Percentiles rank a stretch among this genome's conserved stretches.
Conservation (phyloP, 2,113 vertebrate genomes). For the Panurus biarmicus region DNA sequence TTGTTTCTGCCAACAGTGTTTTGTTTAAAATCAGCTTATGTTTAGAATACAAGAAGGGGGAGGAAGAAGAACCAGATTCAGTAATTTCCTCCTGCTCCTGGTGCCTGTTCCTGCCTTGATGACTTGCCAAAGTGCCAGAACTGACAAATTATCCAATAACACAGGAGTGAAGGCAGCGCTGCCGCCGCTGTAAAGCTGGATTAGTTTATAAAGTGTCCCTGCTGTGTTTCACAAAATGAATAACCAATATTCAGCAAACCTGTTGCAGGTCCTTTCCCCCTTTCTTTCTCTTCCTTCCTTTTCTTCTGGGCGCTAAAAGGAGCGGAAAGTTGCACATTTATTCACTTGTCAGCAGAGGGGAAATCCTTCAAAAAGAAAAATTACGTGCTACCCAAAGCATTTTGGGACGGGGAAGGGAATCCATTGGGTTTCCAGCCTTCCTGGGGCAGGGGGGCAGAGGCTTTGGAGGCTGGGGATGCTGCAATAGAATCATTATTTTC, state of each 20-base stretch:
- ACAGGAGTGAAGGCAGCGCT: neutral
- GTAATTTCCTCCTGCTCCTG: neutral
- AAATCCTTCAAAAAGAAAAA: conserved; percentile 65
- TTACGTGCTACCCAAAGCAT: neutral
- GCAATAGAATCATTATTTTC: accelerated
- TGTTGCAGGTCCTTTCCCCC: conserved; percentile 7
- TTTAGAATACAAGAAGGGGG: neutral
- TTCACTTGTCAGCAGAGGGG: conserved; percentile 52
- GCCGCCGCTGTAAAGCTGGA: neutral
- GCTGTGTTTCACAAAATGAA: conserved; percentile 30
- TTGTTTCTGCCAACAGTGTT: neutral
- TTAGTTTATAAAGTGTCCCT: conserved; percentile 52
- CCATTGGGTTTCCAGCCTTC: neutral
- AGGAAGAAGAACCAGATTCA: neutral
- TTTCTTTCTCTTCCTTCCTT: neutral
- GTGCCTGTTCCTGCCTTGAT: conserved; percentile 42
- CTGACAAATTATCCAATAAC: conserved; percentile 71
- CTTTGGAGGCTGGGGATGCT: neutral
- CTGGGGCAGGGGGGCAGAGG: neutral
- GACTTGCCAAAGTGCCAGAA: conserved; percentile 54
- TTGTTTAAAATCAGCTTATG: conserved; percentile 9
- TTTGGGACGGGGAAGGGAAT: neutral
- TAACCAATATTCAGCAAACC: conserved; percentile 3
- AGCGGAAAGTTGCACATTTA: conserved; percentile 32
- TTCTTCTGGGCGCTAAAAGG: neutral